Conservation (phyloP, 1,140 invertebrate genomes). For the Aphidius ervi region DNA sequence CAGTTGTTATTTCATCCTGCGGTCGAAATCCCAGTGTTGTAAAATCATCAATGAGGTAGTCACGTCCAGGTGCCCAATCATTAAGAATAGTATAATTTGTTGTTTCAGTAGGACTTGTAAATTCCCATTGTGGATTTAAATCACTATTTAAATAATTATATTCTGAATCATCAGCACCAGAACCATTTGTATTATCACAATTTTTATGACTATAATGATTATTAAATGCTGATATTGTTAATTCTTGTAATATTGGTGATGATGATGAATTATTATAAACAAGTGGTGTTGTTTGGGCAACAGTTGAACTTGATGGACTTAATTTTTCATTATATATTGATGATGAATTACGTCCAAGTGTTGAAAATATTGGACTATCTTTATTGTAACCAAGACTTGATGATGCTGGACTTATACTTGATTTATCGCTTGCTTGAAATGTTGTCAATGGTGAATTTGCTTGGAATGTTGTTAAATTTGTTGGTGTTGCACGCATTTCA, state of each 20-base stretch:
- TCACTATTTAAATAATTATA: conserved; percentile 34
- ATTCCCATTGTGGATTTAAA: conserved; percentile 56
- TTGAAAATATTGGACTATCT: conserved; percentile 41
- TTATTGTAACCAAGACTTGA: conserved; percentile 48
- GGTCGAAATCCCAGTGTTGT: conserved; percentile 69
- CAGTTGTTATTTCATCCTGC: conserved; percentile 75
- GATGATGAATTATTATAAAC: conserved; percentile 34
- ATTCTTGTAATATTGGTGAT: conserved; percentile 39
- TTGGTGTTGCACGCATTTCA: conserved; percentile 41
- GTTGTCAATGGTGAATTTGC: conserved; percentile 44
- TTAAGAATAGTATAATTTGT: conserved; percentile 53
- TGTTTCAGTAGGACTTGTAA: conserved; percentile 40
- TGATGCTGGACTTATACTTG: conserved; percentile 46
- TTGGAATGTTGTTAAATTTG: conserved; percentile 49
- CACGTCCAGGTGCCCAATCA: conserved; percentile 61
- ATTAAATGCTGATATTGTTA: conserved; percentile 47
- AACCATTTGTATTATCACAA: conserved; percentile 21
- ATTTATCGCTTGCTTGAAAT: conserved; percentile 49
- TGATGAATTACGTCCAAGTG: conserved; percentile 40
- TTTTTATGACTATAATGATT: conserved; percentile 37
- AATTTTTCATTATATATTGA: conserved; percentile 43
- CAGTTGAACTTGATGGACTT: conserved; percentile 41
- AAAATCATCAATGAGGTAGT: conserved; percentile 68
- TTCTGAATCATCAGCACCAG: conserved; percentile 23
- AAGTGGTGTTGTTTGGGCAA: conserved; percentile 44